Conservation (phyloP, 2,113 vertebrate genomes). For the Hippocampus guttulatus region DNA sequence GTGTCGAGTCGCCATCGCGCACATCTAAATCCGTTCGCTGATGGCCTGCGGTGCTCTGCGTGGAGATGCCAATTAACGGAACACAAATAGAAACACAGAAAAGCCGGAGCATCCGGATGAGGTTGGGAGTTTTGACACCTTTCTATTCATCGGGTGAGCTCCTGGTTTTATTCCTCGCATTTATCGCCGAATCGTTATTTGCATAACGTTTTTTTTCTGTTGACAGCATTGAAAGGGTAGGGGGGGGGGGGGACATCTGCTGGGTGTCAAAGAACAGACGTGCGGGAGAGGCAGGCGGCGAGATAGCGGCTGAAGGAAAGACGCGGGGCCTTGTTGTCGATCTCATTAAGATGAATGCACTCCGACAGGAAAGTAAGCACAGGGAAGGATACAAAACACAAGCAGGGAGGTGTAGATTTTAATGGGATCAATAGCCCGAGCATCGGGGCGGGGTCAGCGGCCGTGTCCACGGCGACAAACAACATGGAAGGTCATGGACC, state of each 20-base stretch:
- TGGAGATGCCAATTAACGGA: constrained; percentile 9
- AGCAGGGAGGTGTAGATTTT: constrained; percentile 50
- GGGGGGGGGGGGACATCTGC: background rate
- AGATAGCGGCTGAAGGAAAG: constrained; percentile 9
- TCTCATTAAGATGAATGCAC: constrained; percentile 61
- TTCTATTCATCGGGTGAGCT: constrained; percentile 23
- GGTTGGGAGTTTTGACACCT: constrained; percentile 3
- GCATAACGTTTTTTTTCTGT: constrained; percentile 30
- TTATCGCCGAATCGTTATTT: constrained; percentile 30
- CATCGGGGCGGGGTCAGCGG: constrained; percentile 62
- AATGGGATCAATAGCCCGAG: constrained; percentile 67
- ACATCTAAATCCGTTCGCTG: constrained; percentile 19
- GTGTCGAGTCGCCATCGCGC: constrained; percentile 22
- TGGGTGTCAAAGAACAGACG: constrained; percentile 15
- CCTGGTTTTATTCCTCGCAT: constrained; percentile 4
- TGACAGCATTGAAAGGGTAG: constrained; percentile 16
- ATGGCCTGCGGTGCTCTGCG: constrained; percentile 7
- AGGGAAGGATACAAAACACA: constrained; percentile 22
- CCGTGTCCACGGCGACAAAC: constrained; percentile 57
- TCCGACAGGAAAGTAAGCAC: constrained; percentile 38
- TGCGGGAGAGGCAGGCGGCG: constrained; percentile 5
- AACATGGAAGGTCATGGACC: too few species aligned
- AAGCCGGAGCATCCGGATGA: background rate
- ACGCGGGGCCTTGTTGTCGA: constrained; percentile 29
- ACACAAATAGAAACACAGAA: constrained; percentile 2